Evolutionary conservation across 2,797 vertebrate species (phyloP).

Genomic region (Menidia menidia): DNA sequence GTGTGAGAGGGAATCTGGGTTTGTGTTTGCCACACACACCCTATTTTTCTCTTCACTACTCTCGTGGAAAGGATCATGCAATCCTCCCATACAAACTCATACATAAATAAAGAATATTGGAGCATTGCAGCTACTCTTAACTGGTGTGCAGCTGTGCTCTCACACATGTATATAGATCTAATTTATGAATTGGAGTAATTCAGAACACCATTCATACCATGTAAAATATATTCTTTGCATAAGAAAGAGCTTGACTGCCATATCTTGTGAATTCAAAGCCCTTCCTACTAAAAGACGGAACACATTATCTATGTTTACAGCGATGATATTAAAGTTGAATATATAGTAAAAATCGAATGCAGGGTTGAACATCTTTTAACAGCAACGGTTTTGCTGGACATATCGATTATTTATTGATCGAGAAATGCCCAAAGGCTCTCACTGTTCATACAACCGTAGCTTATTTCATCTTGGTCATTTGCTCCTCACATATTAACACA

Average conservation of each 20-base stretch:
- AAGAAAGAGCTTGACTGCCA: not conserved
- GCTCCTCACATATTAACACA: not conserved
- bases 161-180: slow-evolving; percentile 5
- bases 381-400: not conserved
- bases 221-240: not conserved
- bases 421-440: not conserved
- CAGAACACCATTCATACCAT: slow-evolving; percentile 17
- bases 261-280: not conserved
- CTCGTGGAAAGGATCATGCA: slow-evolving; percentile 61
- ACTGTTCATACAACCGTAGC: not conserved
- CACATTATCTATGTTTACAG: not conserved
- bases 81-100: slow-evolving; percentile 57
- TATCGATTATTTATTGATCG: not conserved
- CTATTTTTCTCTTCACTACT: slow-evolving; percentile 70
- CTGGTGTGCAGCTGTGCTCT: slow-evolving; percentile 6
- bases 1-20: slow-evolving; percentile 20
- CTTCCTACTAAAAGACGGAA: not conserved
- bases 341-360: not conserved
- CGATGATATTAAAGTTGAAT: not conserved
- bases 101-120: slow-evolving; percentile 52
- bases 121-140: slow-evolving; percentile 18
- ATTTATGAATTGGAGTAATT: not conserved
- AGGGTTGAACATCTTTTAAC: not conserved
- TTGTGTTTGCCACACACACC: slow-evolving; percentile 32
- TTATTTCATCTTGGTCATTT: not conserved